Percentiles rank a stretch among this genome's conserved stretches.
Conservation (phyloP, 2,797 vertebrate species). For the Remorina albescens region DNA sequence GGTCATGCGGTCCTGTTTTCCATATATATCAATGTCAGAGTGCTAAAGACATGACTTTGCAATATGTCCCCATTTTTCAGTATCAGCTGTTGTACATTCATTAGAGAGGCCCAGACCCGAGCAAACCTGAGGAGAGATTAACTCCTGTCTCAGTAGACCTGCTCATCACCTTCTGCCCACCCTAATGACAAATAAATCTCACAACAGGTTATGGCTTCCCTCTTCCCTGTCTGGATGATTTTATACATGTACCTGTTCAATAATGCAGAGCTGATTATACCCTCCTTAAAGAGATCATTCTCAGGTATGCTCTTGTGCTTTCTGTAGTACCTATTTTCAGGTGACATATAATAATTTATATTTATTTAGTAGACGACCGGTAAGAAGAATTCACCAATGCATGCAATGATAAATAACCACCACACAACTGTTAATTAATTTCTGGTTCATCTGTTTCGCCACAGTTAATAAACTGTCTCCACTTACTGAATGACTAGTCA, state of each 20-base stretch:
- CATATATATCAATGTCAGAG: slow-evolving; percentile 38
- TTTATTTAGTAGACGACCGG: slow-evolving; percentile 12
- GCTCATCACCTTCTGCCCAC: slow-evolving; percentile 65
- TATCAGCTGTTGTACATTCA: slow-evolving; percentile 34
- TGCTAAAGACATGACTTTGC: slow-evolving; percentile 50
- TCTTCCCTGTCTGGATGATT: slow-evolving; percentile 44
- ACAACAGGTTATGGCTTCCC: slow-evolving; percentile 53
- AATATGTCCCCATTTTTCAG: slow-evolving; percentile 39
- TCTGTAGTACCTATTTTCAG: slow-evolving; percentile 1
- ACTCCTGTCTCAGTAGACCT: slow-evolving; percentile 51
- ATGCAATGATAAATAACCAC: slow-evolving; percentile 23
- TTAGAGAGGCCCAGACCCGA: slow-evolving; percentile 31
- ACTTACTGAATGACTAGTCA: slow-evolving; percentile 40
- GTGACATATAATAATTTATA: not conserved
- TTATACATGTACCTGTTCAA: slow-evolving; percentile 44
- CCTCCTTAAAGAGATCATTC: slow-evolving; percentile 1
- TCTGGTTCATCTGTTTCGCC: slow-evolving; percentile 44
- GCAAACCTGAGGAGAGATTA: slow-evolving; percentile 56
- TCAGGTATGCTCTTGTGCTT: slow-evolving; percentile 10
- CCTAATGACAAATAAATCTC: slow-evolving; percentile 59
- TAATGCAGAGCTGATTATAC: slow-evolving; percentile 18
- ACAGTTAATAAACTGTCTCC: slow-evolving; percentile 45
- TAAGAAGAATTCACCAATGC: slow-evolving; percentile 17
- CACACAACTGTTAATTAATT: slow-evolving; percentile 42
- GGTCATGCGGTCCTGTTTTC: slow-evolving; percentile 44